Evolutionary conservation across 2,888 invertebrate genomes (phyloP).

Genomic region (Drosophila affinis): DNA sequence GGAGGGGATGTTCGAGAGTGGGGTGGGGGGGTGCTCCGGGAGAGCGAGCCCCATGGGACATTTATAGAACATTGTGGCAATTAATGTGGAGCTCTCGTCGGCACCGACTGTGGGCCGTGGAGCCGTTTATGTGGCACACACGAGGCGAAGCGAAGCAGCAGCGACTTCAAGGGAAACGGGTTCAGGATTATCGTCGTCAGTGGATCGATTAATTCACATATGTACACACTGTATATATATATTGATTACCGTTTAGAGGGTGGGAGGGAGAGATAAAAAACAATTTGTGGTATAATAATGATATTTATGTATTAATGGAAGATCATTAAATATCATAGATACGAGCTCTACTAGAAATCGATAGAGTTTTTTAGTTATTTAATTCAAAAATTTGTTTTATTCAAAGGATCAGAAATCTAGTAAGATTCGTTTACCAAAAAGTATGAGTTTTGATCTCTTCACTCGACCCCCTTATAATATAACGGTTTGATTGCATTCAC

Average conservation of each 20-base stretch:
- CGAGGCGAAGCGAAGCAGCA: slow-evolving; percentile 2
- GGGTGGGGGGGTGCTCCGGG: too few relatives aligned
- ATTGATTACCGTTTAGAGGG: not conserved
- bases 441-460: too few relatives aligned
- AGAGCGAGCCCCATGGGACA: slow-evolving; percentile 23
- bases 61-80: slow-evolving; percentile 50
- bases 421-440: too few relatives aligned
- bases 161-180: slow-evolving; percentile 22
- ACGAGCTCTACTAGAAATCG: too few relatives aligned
- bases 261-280: too few relatives aligned
- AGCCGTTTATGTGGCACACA: slow-evolving; percentile 22
- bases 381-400: too few relatives aligned
- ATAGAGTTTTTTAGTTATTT: too few relatives aligned
- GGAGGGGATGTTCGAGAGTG: too few relatives aligned
- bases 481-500: slow-evolving; percentile 14
- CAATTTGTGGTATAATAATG: too few relatives aligned
- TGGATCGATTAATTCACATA: not conserved
- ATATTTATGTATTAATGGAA: too few relatives aligned
- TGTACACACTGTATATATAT: not conserved
- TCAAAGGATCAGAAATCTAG: too few relatives aligned
- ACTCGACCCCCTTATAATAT: not conserved
- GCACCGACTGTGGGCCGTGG: slow-evolving; percentile 28
- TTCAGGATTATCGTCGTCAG: not conserved
- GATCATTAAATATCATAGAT: too few relatives aligned
- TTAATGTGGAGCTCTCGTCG: slow-evolving; percentile 48